phyloP scores from a whole-genome alignment of 2,797 vertebrate species.

The Percopsis omiscomaycus region DNA sequence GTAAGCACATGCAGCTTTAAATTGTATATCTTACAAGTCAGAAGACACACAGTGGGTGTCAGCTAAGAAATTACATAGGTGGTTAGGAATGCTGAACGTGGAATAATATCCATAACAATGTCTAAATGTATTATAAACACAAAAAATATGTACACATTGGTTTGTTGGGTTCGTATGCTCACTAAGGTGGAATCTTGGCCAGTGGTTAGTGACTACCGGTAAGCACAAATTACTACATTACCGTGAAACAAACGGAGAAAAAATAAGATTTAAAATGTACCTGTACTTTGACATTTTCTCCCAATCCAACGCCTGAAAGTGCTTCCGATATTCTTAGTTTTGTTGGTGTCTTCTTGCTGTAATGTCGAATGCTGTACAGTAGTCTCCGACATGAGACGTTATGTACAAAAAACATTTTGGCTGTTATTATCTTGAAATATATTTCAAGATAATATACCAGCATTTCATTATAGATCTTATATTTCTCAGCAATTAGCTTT shows the following conservation, averaged over 20 bases:
- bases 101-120: too few relatives aligned
- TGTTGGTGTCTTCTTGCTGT: conserved; percentile 42
- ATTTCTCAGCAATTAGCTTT: background rate
- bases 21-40: too few relatives aligned
- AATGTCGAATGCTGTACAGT: conserved; percentile 29
- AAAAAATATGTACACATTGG: too few relatives aligned
- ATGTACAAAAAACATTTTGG: conserved; percentile 29
- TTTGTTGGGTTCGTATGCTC: too few relatives aligned
- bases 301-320: conserved; percentile 37
- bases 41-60: too few relatives aligned
- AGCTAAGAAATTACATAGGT: too few relatives aligned
- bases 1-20: too few relatives aligned
- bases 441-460: too few relatives aligned
- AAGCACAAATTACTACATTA: conserved; percentile 25
- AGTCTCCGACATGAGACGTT: conserved; percentile 1
- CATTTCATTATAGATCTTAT: background rate
- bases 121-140: too few relatives aligned
- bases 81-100: too few relatives aligned
- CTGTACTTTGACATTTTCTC: conserved; percentile 58
- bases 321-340: conserved; percentile 58
- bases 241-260: background rate
- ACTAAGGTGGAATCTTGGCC: too few relatives aligned
- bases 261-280: conserved; percentile 15
- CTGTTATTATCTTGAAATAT: background rate
- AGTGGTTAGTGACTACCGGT: background rate